phyloP scores from a whole-genome alignment of 92 coral and sea anemone species.

The Porites rus region DNA sequence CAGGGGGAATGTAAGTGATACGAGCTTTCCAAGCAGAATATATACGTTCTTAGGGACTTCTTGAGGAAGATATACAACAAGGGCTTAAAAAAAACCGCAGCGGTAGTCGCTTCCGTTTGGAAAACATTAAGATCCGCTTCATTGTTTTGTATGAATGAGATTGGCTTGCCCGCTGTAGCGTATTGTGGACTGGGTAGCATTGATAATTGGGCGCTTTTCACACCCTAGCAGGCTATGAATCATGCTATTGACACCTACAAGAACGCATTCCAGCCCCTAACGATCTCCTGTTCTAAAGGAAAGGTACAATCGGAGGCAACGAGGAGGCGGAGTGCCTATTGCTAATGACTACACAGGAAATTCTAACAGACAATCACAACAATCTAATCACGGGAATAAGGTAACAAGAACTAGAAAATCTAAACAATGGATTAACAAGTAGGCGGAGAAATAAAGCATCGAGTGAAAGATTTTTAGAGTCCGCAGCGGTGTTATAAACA shows the following conservation, averaged over 20 bases:
- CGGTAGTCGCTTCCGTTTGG: slow-evolving; percentile 37
- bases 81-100: slow-evolving; percentile 34
- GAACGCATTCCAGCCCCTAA: slow-evolving; percentile 19
- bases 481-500: neutral
- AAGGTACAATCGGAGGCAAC: slow-evolving; percentile 9
- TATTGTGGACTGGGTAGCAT: slow-evolving; percentile 26
- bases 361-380: slow-evolving; percentile 36
- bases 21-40: neutral
- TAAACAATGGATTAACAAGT: slow-evolving; percentile 21
- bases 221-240: neutral
- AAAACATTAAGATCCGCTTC: slow-evolving; percentile 50
- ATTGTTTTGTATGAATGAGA: slow-evolving; percentile 39
- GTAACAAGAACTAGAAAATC: neutral
- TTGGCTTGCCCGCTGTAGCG: slow-evolving; percentile 48
- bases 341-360: slow-evolving; percentile 49
- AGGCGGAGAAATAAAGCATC: slow-evolving; percentile 45
- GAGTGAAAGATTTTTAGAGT: neutral
- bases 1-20: neutral
- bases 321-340: slow-evolving; percentile 34
- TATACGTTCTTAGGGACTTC: neutral
- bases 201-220: slow-evolving; percentile 26
- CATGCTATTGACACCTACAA: slow-evolving; percentile 48
- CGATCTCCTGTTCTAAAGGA: slow-evolving; percentile 2
- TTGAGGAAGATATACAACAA: neutral
- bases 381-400: slow-evolving; percentile 18